phyloP scores from a whole-genome alignment of 2,797 vertebrate genomes.

The Clarias laeviceps region DNA sequence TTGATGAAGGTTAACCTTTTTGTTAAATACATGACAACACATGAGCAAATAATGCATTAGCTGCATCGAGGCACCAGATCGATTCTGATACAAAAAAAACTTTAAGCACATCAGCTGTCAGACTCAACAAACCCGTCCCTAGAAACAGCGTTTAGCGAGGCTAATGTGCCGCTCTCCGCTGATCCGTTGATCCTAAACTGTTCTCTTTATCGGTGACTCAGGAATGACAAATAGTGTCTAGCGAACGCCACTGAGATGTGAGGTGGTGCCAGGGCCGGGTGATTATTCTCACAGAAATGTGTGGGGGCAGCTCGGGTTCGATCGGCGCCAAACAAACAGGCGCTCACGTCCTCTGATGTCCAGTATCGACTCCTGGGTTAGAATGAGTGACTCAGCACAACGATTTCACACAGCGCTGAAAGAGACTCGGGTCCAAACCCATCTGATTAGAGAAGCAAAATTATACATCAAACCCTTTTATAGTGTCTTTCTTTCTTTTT shows the following conservation, averaged over 20 bases:
- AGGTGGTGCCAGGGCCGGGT: constrained; percentile 61
- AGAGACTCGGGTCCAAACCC: neutral
- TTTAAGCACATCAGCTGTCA: neutral
- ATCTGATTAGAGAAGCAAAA: neutral
- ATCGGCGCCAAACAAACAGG: constrained; percentile 52
- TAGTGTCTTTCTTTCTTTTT: constrained; percentile 14
- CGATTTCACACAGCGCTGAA: neutral
- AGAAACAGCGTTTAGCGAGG: neutral
- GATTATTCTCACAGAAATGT: constrained; percentile 60
- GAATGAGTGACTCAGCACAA: constrained; percentile 46
- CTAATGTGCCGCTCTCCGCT: constrained; percentile 8
- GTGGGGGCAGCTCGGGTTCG: constrained; percentile 39
- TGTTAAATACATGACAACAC: neutral
- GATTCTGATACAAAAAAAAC: no score
- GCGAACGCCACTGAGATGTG: constrained; percentile 65
- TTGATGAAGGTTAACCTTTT: neutral
- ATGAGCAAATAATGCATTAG: neutral
- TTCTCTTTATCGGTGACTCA: constrained; percentile 65
- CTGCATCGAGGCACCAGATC: no score
- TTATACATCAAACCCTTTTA: neutral
- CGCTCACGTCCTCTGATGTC: constrained; percentile 58
- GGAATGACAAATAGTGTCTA: constrained; percentile 63
- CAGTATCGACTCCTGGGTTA: constrained; percentile 59
- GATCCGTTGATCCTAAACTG: constrained; percentile 57
- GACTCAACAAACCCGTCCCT: neutral